A percentile compares a stretch with the other conserved stretches of the same genome.
phyloP scores from a whole-genome alignment of 1,140 invertebrate genomes.

The Oryzaephilus surinamensis region DNA sequence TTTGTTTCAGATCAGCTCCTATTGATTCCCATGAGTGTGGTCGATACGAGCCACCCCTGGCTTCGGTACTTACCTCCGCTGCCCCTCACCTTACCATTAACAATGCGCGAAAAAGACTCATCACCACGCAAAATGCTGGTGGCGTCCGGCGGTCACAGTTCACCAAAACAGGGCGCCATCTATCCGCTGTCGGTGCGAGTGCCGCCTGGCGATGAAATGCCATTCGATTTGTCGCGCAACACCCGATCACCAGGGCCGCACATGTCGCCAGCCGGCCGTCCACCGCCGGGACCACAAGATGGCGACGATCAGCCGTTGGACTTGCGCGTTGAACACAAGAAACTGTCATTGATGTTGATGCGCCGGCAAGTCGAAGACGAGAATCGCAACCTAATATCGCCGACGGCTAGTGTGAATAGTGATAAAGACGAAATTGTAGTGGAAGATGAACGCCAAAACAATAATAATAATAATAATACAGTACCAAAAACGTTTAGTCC shows the following conservation, averaged over 20 bases:
- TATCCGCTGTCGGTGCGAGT: constrained; percentile 52
- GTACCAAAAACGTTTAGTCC: constrained; percentile 26
- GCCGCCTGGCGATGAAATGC: constrained; percentile 36
- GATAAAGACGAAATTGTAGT: constrained; percentile 30
- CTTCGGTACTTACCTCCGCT: constrained; percentile 31
- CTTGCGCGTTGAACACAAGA: constrained; percentile 70
- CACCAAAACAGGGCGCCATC: constrained; percentile 59
- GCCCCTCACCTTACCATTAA: constrained; percentile 19
- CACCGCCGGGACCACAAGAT: constrained; percentile 37
- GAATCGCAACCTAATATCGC: constrained; percentile 59
- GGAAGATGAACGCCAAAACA: constrained; percentile 17
- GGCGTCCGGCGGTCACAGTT: constrained; percentile 44
- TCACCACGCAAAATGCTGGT: constrained; percentile 62
- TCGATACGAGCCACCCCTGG: constrained; percentile 32
- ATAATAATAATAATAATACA: constrained; percentile 3
- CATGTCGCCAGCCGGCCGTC: constrained; percentile 43
- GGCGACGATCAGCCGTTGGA: constrained; percentile 64
- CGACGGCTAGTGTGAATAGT: constrained; percentile 38
- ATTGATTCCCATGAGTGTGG: constrained; percentile 27
- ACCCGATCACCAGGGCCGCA: constrained; percentile 37
- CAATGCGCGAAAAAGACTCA: constrained; percentile 70
- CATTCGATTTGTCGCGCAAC: constrained; percentile 47
- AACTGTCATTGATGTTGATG: constrained; percentile 37
- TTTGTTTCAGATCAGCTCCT: constrained; percentile 18
- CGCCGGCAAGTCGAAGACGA: constrained; percentile 50